Evolutionary conservation across 2,888 invertebrate genomes (phyloP).

Genomic region (Tinea trinotella): DNA sequence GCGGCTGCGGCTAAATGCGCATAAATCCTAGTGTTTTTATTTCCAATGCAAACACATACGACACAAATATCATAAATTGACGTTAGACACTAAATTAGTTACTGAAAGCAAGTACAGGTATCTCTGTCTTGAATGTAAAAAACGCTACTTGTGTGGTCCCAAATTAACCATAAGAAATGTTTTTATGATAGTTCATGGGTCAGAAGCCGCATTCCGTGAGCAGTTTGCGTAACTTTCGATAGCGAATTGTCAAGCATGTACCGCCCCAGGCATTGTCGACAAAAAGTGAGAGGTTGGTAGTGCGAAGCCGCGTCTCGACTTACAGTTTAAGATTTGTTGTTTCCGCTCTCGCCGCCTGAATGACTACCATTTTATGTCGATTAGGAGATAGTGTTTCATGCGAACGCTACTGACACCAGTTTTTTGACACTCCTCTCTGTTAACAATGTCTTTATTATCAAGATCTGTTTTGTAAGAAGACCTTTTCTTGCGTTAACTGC

Average conservation of each 20-base stretch:
- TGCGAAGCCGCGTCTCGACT: constrained; percentile 46
- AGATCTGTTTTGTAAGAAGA: constrained; percentile 35
- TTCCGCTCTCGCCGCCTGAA: constrained; percentile 67
- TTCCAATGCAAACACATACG: constrained; percentile 26
- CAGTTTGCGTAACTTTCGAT: constrained; percentile 41
- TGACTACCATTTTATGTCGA: constrained; percentile 70
- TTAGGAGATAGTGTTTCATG: constrained; percentile 69
- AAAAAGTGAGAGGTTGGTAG: constrained; percentile 57
- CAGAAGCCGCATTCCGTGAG: constrained; percentile 47
- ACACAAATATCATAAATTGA: constrained; percentile 6
- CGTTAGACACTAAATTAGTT: neutral
- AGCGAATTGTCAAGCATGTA: constrained; percentile 47
- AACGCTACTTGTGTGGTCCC: constrained; percentile 56
- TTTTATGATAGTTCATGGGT: constrained; percentile 38
- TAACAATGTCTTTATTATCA: constrained; percentile 63
- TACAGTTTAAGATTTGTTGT: constrained; percentile 64
- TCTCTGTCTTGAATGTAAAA: neutral
- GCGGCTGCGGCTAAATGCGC: constrained; percentile 54
- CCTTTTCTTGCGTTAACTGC: neutral
- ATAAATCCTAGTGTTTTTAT: constrained; percentile 68
- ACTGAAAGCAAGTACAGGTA: constrained; percentile 30
- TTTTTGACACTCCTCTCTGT: constrained; percentile 64
- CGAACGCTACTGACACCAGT: constrained; percentile 64
- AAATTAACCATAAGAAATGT: constrained; percentile 40
- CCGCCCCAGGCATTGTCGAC: constrained; percentile 35